phyloP scores from a whole-genome alignment of 2,797 vertebrate genomes.

The Tiaroga cobitis region DNA sequence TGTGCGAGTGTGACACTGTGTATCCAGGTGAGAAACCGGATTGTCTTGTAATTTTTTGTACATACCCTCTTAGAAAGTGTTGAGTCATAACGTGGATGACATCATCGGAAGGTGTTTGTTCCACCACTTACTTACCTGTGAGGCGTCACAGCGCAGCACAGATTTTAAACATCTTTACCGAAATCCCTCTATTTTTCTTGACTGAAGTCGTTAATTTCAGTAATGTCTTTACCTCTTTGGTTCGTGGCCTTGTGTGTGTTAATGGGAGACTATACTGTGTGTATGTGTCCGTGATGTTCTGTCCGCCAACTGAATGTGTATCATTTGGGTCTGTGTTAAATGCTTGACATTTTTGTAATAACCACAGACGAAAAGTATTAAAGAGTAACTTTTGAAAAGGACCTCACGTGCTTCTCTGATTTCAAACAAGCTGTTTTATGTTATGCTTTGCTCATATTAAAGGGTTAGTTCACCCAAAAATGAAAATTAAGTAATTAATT shows the following conservation, averaged over 20 bases:
- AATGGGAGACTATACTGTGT: slow-evolving; percentile 50
- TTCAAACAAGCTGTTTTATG: neutral
- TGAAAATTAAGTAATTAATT: no score
- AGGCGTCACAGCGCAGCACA: neutral
- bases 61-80: slow-evolving; percentile 43
- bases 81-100: slow-evolving; percentile 70
- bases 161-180: neutral
- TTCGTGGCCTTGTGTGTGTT: slow-evolving; percentile 26
- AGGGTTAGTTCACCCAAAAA: no score
- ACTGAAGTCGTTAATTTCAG: no score
- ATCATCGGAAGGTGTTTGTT: slow-evolving; percentile 61
- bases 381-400: slow-evolving; percentile 62
- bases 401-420: neutral
- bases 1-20: slow-evolving; percentile 42
- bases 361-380: slow-evolving; percentile 68
- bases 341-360: slow-evolving; percentile 67
- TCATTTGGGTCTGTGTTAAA: slow-evolving; percentile 63
- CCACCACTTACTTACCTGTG: neutral
- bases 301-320: slow-evolving; percentile 46
- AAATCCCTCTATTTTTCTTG: no score
- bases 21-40: slow-evolving; percentile 45
- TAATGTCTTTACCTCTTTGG: neutral
- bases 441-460: neutral
- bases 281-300: slow-evolving; percentile 37
- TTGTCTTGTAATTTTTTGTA: slow-evolving; percentile 71